These are phyloP conservation scores for Tragelaphus scriptus DNA, from an alignment of 2,113 vertebrate species.

Conservation along the genomic window DNA sequence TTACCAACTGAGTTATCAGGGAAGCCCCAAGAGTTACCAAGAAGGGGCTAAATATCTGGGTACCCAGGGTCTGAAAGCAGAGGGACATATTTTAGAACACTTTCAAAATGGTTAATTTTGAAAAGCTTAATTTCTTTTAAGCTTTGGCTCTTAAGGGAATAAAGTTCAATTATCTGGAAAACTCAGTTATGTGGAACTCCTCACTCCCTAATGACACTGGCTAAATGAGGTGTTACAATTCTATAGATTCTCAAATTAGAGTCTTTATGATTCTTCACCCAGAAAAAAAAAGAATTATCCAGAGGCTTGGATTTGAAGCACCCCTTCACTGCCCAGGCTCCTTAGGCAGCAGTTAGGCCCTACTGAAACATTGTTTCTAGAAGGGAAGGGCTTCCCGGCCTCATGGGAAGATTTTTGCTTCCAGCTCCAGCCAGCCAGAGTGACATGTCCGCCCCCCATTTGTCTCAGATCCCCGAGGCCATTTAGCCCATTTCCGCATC, in stretches of 20 bases:
- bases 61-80: not conserved
- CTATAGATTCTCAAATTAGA: conserved; percentile 62
- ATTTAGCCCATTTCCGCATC: not conserved
- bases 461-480: not conserved
- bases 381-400: not conserved
- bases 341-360: not conserved
- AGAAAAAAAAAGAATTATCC: conserved; percentile 23
- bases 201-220: conserved; percentile 53
- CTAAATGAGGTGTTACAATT: conserved; percentile 66
- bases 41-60: not conserved
- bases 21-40: not conserved
- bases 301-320: not conserved
- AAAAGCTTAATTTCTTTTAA: conserved; percentile 63
- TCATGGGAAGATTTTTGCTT: not conserved
- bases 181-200: conserved; percentile 68
- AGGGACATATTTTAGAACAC: not conserved
- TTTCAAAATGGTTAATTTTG: conserved; percentile 47
- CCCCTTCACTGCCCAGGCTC: fast-evolving
- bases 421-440: not conserved
- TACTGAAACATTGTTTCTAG: not conserved
- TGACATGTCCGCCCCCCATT: not conserved
- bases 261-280: conserved; percentile 57
- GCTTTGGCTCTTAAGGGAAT: conserved; percentile 58
- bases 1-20: not conserved
- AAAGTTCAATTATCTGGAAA: conserved; percentile 74